These are phyloP conservation scores for Leuciscus waleckii DNA, from an alignment of 2,797 vertebrate genomes.

Conservation along the genomic window DNA sequence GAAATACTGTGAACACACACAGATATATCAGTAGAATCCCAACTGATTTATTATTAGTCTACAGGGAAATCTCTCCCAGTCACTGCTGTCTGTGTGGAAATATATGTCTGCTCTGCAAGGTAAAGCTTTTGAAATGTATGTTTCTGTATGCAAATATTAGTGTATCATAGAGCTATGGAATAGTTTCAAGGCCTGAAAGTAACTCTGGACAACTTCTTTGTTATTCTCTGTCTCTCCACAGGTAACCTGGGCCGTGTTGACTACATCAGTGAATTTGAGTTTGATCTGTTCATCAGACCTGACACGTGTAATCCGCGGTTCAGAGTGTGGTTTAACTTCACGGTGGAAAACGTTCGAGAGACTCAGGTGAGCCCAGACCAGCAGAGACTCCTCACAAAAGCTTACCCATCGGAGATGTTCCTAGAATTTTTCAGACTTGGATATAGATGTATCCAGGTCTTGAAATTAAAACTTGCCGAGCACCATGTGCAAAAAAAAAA, in stretches of 20 bases:
- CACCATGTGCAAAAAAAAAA: neutral
- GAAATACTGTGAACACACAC: slow-evolving; percentile 8
- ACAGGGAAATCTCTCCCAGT: slow-evolving; percentile 6
- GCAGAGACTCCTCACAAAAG: neutral
- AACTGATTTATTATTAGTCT: slow-evolving; percentile 32
- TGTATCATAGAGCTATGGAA: neutral
- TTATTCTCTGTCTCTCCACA: slow-evolving; percentile 67
- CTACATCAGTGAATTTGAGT: slow-evolving; percentile 95
- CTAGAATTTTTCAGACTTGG: neutral
- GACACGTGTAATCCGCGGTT: slow-evolving; percentile 98
- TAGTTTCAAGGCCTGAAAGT: neutral
- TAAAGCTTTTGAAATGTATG: slow-evolving; percentile 11
- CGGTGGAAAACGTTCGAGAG: slow-evolving; percentile 93
- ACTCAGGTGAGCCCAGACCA: slow-evolving; percentile 85
- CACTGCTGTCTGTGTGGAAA: slow-evolving; percentile 1
- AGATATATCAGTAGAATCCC: neutral
- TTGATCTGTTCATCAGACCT: slow-evolving; percentile 96
- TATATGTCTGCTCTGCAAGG: slow-evolving; percentile 33
- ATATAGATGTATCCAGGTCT: neutral
- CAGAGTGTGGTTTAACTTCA: slow-evolving; percentile 99
- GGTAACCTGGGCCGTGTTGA: slow-evolving; percentile 95
- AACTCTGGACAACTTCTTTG: neutral
- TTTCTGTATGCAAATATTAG: neutral
- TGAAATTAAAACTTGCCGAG: neutral
- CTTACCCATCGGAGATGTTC: neutral